Evolutionary conservation across 2,797 vertebrate genomes (phyloP).

Genomic region (Cyclopterus lumpus): DNA sequence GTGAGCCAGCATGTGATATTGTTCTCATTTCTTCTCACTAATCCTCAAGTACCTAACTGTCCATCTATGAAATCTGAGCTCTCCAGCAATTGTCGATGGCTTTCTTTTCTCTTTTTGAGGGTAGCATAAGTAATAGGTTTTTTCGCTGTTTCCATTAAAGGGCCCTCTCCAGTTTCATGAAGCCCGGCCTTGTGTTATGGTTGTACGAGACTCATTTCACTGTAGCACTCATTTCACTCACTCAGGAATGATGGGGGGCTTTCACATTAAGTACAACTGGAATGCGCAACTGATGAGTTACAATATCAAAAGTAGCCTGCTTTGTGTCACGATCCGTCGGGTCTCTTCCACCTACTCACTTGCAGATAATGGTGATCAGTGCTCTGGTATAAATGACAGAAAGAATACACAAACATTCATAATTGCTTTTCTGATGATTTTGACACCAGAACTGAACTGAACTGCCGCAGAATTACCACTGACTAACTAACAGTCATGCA

Average conservation of each 20-base stretch:
- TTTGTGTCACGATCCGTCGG: constrained; percentile 17
- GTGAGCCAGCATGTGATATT: constrained; percentile 22
- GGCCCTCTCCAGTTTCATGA: constrained; percentile 32
- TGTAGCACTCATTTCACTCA: constrained; percentile 16
- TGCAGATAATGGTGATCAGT: constrained; percentile 2
- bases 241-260: constrained; percentile 1
- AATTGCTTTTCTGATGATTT: constrained; percentile 24
- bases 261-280: constrained; percentile 32
- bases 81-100: constrained; percentile 11
- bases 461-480: constrained; percentile 18
- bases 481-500: constrained; percentile 21
- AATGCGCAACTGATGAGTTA: constrained; percentile 30
- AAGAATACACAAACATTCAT: constrained; percentile 5
- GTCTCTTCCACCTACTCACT: background rate
- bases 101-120: constrained; percentile 36
- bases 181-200: constrained; percentile 16
- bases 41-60: constrained; percentile 19
- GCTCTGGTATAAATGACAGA: background rate
- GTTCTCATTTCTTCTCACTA: constrained; percentile 8
- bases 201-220: constrained; percentile 25
- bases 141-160: constrained; percentile 33
- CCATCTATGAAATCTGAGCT: constrained; percentile 35
- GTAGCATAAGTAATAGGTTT: constrained; percentile 29
- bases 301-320: constrained; percentile 15
- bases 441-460: constrained; percentile 8